Base-by-base conservation (phyloP, 1,140 invertebrate genomes). In the Drosophila guanche region DNA sequence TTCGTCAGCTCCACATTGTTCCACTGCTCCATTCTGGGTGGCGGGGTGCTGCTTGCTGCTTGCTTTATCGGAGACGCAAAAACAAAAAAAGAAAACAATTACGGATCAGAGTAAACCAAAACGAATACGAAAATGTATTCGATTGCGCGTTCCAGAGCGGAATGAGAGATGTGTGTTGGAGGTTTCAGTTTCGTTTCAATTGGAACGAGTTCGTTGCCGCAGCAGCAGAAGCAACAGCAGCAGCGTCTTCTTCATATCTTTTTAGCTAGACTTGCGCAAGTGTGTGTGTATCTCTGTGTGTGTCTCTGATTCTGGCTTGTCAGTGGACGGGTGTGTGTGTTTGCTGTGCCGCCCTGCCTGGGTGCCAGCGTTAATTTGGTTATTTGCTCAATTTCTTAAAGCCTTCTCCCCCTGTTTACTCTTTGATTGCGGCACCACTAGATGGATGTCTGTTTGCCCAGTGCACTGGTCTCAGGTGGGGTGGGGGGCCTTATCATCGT, bases 1-100 rank as follows among this genome's bases (percentile, higher is more conserved):
- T 71, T 79, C 22, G 81, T 88, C 63, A 90, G 67, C 63, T 90
- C 89, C 6, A 90, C 89, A 88, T 90, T 90, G 65, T 90, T 90
- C 89, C 89, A 90, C 46, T 90, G 81, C 62, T 90, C 89, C 89
- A 90, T 90, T 88, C 75, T 76, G 10, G 33, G 3, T 29, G 33
- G 55, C 0, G 16, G 4, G 46, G 48, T 27, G 12, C 16, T 14
- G 16, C 25, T 5, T 12, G 33, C 33, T 56, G 46, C 67, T 75
- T 76, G 46, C 67, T 75, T 76, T 88, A 75, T 74, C 70, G 63
- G 60, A 81, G 67, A 65, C 50, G 43, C 52, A 53, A 68, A 62
- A 46, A 43, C 33, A 59, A 51, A 45, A 48, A 45, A 51, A 46
- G 33, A 62, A 59, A 50, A 57, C 40, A 51, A 73, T 58, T 57